These are phyloP conservation scores for Reticulitermes lucifugus DNA, from an alignment of 2,888 invertebrate genomes.

Conservation along the genomic window DNA sequence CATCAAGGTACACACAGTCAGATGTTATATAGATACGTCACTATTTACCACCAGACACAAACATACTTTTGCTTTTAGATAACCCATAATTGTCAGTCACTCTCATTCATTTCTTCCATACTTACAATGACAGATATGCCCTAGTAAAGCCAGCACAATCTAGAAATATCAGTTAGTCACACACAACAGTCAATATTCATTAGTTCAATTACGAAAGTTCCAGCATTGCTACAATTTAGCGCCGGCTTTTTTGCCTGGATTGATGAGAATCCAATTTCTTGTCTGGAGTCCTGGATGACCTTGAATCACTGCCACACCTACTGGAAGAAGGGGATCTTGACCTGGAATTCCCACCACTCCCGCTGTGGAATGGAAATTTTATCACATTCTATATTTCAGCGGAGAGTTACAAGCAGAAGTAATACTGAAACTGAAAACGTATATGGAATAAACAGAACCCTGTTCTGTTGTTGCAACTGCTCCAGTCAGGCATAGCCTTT, in stretches of 20 bases:
- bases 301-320: constrained; percentile 33
- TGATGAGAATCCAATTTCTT: constrained; percentile 2
- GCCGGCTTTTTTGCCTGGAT: constrained; percentile 33
- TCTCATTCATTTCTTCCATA: neutral
- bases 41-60: neutral
- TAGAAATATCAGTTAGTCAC: constrained; percentile 25
- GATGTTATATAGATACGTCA: neutral
- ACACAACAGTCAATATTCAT: constrained; percentile 3
- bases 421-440: neutral
- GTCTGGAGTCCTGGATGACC: constrained; percentile 16
- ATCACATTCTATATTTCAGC: neutral
- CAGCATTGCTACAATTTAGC: constrained; percentile 8
- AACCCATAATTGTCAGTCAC: neutral
- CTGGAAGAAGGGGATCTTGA: constrained; percentile 44
- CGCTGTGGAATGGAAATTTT: constrained; percentile 39
- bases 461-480: neutral
- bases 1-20: constrained; percentile 26
- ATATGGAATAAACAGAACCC: neutral
- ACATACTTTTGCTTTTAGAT: neutral
- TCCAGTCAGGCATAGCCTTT: neutral
- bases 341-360: constrained; percentile 44
- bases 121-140: neutral
- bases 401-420: neutral
- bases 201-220: neutral
- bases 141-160: constrained; percentile 9